Evolutionary conservation across 1,140 invertebrate species (phyloP), one percentile per base, ranked within the genome.

Genomic region (Latrodectus geometricus): DNA sequence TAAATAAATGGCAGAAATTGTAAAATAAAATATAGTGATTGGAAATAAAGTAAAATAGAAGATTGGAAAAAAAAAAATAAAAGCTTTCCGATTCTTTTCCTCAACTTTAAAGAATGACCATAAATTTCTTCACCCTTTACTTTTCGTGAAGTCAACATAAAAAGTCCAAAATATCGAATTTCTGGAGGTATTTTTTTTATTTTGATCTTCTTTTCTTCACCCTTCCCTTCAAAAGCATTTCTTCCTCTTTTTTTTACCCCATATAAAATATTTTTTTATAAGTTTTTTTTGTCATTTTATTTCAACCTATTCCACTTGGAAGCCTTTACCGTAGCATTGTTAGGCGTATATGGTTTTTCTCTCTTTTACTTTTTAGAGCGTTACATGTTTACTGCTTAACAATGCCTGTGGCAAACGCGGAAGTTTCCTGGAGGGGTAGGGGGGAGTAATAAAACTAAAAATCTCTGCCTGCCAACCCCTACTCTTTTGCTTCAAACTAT

Each of bases 161-260:
- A 86, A 86, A 86, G 68, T 75, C 35, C 65, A 48, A 69, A 86
- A 86, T 78, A 86, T 86, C 83, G 83, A 78, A 78, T 86, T 86
- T 78, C 83, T 52, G 12, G 76, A 12, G 54, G 5, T 35, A 35
- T 20, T 75, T 75, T 48, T 11, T 61, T 14, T 61, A 61, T 61
- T 61, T 23, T 48, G 73, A 56, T 75, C 50, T 75, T 14, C 21
- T 23, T 75, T 75, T 23, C 20, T 61, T 61, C 17, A 61, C 17
- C 17, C 11, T 61, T 61, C 35, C 35, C 11, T 61, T 61, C 54
- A 14, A 61, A 61, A 61, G 54, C 54, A 14, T 61, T 61, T 61
- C 54, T 11, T 61, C 8, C 17, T 61, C 17, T 61, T 61, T 35
- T 35, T 35, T 35, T 35, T 5, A 35, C 5, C 35, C 35, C 35